These are phyloP conservation scores for Arvicanthis niloticus DNA, from an alignment of 2,113 vertebrate species.

Conservation along the genomic window DNA sequence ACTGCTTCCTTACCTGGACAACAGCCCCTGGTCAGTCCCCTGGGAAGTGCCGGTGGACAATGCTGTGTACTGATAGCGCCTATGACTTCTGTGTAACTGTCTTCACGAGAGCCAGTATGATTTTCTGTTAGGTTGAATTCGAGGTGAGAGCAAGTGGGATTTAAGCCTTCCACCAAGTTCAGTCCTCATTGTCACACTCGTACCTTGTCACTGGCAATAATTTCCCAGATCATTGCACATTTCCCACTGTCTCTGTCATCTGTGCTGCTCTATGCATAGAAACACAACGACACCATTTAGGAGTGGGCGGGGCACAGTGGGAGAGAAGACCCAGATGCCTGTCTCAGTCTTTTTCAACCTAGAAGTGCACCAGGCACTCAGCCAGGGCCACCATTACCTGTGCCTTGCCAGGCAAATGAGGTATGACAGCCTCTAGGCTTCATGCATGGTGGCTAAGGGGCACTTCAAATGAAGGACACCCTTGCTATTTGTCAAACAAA, in stretches of 20 bases:
- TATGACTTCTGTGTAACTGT: not conserved
- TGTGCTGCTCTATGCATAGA: not conserved
- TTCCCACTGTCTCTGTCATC: not conserved
- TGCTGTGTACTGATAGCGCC: not conserved
- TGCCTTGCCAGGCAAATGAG: not conserved
- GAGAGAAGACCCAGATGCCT: not conserved
- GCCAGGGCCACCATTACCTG: too few relatives aligned
- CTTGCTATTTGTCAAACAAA: conserved; percentile 30
- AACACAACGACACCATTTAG: not conserved
- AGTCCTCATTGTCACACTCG: not conserved
- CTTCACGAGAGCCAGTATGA: not conserved
- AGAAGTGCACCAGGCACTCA: not conserved
- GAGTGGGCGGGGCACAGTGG: too few relatives aligned
- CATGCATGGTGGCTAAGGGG: not conserved
- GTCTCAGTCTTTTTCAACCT: not conserved
- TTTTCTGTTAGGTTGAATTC: not conserved
- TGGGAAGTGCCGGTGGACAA: not conserved
- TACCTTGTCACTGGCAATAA: not conserved
- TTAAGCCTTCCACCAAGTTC: not conserved
- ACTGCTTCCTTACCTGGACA: not conserved
- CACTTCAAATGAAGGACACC: not conserved
- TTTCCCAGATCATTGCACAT: not conserved
- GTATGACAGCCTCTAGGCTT: not conserved
- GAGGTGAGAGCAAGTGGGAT: not conserved
- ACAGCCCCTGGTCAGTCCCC: too few relatives aligned